These are phyloP conservation scores for Varecia variegata DNA, from an alignment of 2,797 vertebrate species.

Conservation along the genomic window DNA sequence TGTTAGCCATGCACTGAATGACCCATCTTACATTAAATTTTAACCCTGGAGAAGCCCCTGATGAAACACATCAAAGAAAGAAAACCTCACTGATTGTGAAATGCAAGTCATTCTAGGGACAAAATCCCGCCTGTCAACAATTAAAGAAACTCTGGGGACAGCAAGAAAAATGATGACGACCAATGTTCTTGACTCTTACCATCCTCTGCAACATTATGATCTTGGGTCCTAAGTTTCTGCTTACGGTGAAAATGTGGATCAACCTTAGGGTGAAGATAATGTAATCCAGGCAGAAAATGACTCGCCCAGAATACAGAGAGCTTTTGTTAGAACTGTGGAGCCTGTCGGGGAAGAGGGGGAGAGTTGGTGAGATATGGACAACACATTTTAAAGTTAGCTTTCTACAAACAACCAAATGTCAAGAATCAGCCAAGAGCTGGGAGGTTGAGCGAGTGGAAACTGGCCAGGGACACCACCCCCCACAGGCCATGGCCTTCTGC, in stretches of 20 bases:
- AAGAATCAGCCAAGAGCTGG: rapidly evolving
- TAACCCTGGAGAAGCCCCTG: background rate
- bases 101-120: rapidly evolving
- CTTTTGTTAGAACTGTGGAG: constrained; percentile 83
- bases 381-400: background rate
- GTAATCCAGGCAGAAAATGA: constrained; percentile 89
- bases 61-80: background rate
- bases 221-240: constrained; percentile 88
- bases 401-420: background rate
- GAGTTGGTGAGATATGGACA: background rate
- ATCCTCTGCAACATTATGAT: constrained; percentile 90
- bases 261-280: constrained; percentile 88
- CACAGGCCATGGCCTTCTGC: too few species aligned
- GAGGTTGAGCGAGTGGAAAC: rapidly evolving
- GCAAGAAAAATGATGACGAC: rapidly evolving
- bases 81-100: background rate
- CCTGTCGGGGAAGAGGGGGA: constrained; percentile 69
- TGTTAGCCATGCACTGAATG: rapidly evolving
- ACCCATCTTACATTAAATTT: background rate
- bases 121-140: rapidly evolving
- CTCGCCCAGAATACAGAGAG: constrained; percentile 85
- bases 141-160: rapidly evolving
- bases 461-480: background rate
- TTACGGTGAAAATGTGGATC: constrained; percentile 89
- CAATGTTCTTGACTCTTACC: constrained; percentile 77